Conservation (phyloP, 2,888 invertebrate genomes). For the Poecilus cupreus region DNA sequence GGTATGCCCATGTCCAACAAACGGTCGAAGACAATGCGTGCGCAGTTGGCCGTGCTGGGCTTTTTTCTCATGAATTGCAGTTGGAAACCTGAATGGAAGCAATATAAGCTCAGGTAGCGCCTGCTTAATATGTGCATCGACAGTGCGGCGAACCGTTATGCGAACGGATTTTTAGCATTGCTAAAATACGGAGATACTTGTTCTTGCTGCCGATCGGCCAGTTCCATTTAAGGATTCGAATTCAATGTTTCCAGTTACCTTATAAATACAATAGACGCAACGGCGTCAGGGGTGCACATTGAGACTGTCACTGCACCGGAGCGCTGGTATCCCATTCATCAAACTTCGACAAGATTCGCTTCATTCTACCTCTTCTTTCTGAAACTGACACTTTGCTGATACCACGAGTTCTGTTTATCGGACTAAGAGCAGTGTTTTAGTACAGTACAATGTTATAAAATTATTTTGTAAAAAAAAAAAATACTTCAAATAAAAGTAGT, state of each 20-base stretch:
- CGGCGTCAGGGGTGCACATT: background rate
- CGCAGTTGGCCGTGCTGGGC: background rate
- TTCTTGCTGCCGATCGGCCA: constrained; percentile 41
- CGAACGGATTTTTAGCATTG: constrained; percentile 56
- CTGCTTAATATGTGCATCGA: constrained; percentile 64
- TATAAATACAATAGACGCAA: constrained; percentile 37
- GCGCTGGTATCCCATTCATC: constrained; percentile 37
- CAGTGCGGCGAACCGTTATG: constrained; percentile 57
- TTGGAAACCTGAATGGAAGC: constrained; percentile 51
- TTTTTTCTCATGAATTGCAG: constrained; percentile 34
- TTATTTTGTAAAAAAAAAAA: no score
- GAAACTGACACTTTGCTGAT: no score
- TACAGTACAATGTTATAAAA: no score
- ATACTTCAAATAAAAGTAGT: no score
- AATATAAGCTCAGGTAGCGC: constrained; percentile 40
- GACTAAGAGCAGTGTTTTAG: no score
- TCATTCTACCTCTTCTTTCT: no score
- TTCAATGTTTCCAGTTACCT: constrained; percentile 37
- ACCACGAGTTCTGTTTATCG: no score
- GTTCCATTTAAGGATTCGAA: constrained; percentile 51
- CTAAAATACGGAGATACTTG: constrained; percentile 54
- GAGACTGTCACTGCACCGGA: background rate
- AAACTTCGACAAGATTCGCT: background rate
- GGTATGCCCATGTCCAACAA: background rate
- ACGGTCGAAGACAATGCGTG: constrained; percentile 1